Base-by-base conservation (phyloP, 2,888 invertebrate genomes). In the Pimpla rufipes region DNA sequence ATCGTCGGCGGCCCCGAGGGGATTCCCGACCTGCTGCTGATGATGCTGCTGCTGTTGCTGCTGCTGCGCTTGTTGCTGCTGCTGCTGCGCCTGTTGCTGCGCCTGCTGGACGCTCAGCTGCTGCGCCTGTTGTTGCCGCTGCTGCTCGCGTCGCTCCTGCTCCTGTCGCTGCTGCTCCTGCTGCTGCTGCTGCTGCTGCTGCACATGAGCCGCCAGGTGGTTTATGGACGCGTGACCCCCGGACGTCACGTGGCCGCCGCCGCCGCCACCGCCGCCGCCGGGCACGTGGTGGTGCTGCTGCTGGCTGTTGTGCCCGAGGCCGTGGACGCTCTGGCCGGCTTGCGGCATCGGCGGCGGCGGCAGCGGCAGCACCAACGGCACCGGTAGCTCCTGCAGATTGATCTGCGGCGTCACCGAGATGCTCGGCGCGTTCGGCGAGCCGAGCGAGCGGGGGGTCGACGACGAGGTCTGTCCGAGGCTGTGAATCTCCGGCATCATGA, bases 1-100 rank as follows among this genome's bases (percentile, higher is more conserved):
- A 94, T 98, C 98, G 91, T 98, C 98, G 70, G 90, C 87, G 84
- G 90, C 86, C 21, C 87, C 83, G 74, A 89, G 77, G 42, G 90
- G 90, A 71, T 85, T 89, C 57, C 84, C 86, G 21, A 86, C 80
- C 52, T 82, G 86, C 55, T 88, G 88, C 52, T 88, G 88, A 66
- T 85, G 90, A 75, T 87, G 89, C 64, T 88, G 89, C 59, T 88
- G 87, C 40, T 81, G 86, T 1, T 29, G 29, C 29, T 88, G 89
- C 50, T 88, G 87, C 40, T 81, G 86, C 2, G 85, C 29, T 29
- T 29, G 29, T 50, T 85, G 87, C 42, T 85, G 81, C 42, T 85
- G 88, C 55, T 86, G 83, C 23, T 85, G 86, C n/a, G 87, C 84
- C 70, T 86, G 85, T 79, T 86, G 85, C 57, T 87, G 85, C 18